Conservation (phyloP, 1,140 invertebrate species). For the Neodiprion pinetum region DNA sequence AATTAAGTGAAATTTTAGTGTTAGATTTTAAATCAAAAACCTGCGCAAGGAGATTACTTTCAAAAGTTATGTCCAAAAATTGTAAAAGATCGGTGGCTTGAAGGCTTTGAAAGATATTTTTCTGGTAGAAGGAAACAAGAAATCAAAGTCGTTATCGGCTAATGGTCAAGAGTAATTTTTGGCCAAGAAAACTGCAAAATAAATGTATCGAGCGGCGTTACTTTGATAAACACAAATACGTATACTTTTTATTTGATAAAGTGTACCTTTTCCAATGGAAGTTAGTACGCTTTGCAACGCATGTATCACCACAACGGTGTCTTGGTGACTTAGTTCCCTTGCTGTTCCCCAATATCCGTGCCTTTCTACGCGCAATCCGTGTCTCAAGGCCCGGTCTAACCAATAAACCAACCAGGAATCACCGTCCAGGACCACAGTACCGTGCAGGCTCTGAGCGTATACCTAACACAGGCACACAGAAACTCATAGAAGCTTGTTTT, state of each 20-base stretch:
- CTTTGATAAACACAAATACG: neutral
- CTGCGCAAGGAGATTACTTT: too few species aligned
- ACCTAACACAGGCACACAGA: constrained; percentile 37
- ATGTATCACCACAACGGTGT: constrained; percentile 59
- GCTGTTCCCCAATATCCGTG: constrained; percentile 67
- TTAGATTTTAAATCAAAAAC: too few species aligned
- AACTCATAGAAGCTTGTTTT: neutral
- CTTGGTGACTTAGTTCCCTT: constrained; percentile 64
- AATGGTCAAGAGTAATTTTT: too few species aligned
- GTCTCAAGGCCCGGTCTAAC: constrained; percentile 57
- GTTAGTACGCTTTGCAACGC: constrained; percentile 58
- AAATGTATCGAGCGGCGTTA: too few species aligned
- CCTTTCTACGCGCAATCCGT: constrained; percentile 57
- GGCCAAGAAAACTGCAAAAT: too few species aligned
- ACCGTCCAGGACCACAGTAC: constrained; percentile 57
- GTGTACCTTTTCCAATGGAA: constrained; percentile 60
- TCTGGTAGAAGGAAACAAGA: too few species aligned
- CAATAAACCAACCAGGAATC: constrained; percentile 62
- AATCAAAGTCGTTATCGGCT: too few species aligned
- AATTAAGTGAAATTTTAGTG: too few species aligned
- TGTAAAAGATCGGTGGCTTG: too few species aligned
- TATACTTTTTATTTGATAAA: constrained; percentile 3
- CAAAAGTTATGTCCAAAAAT: too few species aligned
- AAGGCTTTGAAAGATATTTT: too few species aligned
- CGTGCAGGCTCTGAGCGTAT: constrained; percentile 59